Conservation (phyloP, 1,140 invertebrate species). For the Platorchestia sp. region DNA sequence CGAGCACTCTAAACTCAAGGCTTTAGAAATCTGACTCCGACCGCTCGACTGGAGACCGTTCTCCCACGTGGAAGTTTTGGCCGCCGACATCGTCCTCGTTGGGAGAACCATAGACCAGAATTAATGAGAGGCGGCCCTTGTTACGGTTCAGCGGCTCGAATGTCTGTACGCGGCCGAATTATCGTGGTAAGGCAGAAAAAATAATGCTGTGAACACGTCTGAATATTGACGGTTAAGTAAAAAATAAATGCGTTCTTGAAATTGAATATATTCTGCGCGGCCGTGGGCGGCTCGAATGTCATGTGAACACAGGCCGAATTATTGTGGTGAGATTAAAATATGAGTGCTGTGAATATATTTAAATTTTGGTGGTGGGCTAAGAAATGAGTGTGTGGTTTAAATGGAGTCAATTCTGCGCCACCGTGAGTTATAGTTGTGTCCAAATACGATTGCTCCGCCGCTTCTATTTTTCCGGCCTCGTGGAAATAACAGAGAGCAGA, state of each 20-base stretch:
- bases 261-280: no score
- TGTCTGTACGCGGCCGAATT: no score
- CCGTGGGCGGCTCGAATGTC: no score
- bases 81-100: not conserved
- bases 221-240: no score
- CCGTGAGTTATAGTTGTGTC: not conserved
- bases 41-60: not conserved
- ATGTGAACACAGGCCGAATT: no score
- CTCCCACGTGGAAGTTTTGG: not conserved
- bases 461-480: not conserved
- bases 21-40: not conserved
- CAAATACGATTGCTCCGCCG: not conserved
- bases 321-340: no score
- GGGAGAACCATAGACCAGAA: not conserved
- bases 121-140: not conserved
- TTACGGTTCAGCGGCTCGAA: not conserved
- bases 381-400: not conserved
- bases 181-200: no score
- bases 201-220: no score
- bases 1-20: not conserved
- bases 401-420: not conserved
- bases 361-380: no score
- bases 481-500: not conserved
- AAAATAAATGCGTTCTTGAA: no score
- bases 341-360: no score